Percentiles rank a stretch among this genome's conserved stretches.
phyloP scores from a whole-genome alignment of 2,113 vertebrate species.

The Aegotheles bennettii region DNA sequence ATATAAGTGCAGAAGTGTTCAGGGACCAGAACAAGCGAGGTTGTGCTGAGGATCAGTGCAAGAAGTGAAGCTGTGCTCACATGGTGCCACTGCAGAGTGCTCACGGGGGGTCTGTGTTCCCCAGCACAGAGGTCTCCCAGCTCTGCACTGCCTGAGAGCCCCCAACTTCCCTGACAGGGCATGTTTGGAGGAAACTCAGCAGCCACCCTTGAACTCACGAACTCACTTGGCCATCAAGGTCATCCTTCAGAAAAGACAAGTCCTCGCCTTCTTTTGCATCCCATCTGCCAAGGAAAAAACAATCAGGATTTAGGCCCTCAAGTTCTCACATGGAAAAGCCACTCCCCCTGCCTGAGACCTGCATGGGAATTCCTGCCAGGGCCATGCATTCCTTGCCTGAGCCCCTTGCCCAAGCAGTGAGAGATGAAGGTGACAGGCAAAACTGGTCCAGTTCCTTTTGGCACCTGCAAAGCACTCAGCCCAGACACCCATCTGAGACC shows the following conservation, averaged over 20 bases:
- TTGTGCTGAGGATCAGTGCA: not conserved
- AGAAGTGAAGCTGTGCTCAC: not conserved
- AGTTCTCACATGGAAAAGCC: not conserved
- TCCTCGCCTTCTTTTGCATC: conserved; percentile 71
- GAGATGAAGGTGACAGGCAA: not conserved
- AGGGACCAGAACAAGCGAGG: not conserved
- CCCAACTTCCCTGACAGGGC: not conserved
- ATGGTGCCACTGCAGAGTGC: not conserved
- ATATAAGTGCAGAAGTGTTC: not conserved
- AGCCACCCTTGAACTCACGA: not conserved
- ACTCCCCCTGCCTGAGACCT: not conserved
- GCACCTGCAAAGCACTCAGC: not conserved
- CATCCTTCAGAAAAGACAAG: conserved; percentile 49
- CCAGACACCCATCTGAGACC: not conserved
- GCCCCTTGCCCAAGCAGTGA: not conserved
- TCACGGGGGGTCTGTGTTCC: not conserved
- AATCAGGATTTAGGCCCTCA: not conserved
- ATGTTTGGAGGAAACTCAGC: not conserved
- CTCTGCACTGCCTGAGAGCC: not conserved
- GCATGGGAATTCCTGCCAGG: not conserved
- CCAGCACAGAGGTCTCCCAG: not conserved
- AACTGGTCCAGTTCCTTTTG: not conserved
- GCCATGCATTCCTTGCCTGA: not conserved
- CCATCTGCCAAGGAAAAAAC: conserved; percentile 64
- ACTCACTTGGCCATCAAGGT: conserved; percentile 61